These are phyloP conservation scores for Pagrus major DNA, from an alignment of 2,113 vertebrate species.

Conservation along the genomic window DNA sequence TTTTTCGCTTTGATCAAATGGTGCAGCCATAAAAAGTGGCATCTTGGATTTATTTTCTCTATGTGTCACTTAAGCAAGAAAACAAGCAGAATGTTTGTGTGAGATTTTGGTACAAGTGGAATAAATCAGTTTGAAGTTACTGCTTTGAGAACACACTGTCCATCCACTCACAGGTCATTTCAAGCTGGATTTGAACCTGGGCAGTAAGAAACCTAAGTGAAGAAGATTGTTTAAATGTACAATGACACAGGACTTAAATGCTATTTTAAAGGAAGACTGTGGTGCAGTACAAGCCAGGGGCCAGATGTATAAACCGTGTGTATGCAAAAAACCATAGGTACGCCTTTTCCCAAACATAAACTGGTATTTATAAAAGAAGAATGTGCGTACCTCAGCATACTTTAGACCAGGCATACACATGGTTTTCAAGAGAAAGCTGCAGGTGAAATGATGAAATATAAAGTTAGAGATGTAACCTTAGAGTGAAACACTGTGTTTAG, in stretches of 20 bases:
- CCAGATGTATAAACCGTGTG: not conserved
- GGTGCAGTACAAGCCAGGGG: not conserved
- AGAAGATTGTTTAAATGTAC: not conserved
- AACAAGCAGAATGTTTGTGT: constrained; percentile 3
- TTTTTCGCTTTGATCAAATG: constrained; percentile 19
- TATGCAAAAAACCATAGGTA: not conserved
- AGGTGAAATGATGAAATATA: not conserved
- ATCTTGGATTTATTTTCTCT: constrained; percentile 3
- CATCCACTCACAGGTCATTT: constrained; percentile 3
- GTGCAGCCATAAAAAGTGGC: not conserved
- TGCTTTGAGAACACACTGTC: constrained; percentile 10
- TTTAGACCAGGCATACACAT: not conserved
- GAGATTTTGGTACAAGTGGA: not conserved
- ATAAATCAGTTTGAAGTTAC: constrained; percentile 7
- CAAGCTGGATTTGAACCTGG: not conserved
- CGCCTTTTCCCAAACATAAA: not conserved
- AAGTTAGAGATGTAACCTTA: not conserved
- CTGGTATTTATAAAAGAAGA: not conserved
- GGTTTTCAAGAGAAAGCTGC: not conserved
- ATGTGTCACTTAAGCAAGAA: constrained; percentile 1
- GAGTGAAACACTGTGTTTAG: not conserved
- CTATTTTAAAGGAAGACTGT: not conserved
- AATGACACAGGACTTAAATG: not conserved
- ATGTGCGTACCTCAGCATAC: not conserved
- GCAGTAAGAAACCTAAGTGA: not conserved